Base-by-base conservation (phyloP, 2,888 invertebrate species). In the Diarsia mendica region DNA sequence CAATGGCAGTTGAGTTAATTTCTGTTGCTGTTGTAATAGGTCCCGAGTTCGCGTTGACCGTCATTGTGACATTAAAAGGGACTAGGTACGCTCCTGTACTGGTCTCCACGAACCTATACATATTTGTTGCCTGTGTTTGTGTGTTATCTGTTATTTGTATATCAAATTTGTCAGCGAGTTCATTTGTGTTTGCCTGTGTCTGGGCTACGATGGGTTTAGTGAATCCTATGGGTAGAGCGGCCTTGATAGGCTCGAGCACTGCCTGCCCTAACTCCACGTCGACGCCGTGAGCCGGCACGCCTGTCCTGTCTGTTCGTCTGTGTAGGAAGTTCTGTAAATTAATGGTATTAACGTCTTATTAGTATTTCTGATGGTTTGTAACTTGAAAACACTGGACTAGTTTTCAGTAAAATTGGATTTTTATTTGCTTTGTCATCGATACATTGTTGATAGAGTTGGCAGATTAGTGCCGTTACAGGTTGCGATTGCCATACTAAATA, bases 141-240 rank as follows among this genome's bases (percentile, higher is more conserved):
- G 67, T 3, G 33, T 23, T 64, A 18, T 72, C 67, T 0, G 49
- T 58, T 23, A 88, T 78, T 10, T 81, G 75, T 64, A 88, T 67
- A 61, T 87, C 88, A 15, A 80, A 83, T 65, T 83, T 88, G 48
- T 87, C 87, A 0, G 67, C n/a, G 18, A 60, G 18, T 2, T 55
- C 1, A 11, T 10, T 3, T 44, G n/a, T 13, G 23, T 10, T 0
- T 44, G 44, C 13, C 3, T 63, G 33, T 63, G 67, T 13, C 2
- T 67, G 23, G 15, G 76, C 76, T 6, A 75, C 55, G 18, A 92
- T 90, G 13, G 83, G 64, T 77, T 93, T 90, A 2, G 89, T 92
- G 70, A 94, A 95, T 64, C 90, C 87, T 61, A 92, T 91, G 2
- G 94, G 95, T 1, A 95, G 81, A 0, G 94, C 92, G 0, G 75